Base-by-base conservation (phyloP, 2,888 invertebrate species). In the Diloba caeruleocephala region DNA sequence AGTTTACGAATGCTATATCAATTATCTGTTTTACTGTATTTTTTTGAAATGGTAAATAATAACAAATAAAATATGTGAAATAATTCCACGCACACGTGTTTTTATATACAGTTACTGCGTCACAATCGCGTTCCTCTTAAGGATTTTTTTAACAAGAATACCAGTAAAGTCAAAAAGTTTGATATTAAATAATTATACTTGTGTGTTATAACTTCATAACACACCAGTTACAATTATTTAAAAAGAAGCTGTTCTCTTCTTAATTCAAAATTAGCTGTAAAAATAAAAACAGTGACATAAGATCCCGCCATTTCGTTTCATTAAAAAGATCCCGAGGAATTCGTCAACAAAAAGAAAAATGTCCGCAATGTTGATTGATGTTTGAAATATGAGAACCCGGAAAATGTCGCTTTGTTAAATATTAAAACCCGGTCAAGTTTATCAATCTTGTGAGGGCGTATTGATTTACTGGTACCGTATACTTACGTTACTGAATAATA, bases 291-390 rank as follows among this genome's bases (percentile, higher is more conserved):
- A 28, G 14, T 45, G 23, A 42, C 37, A 29, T 13, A 19, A 29
- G 32, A 21, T 15, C 8, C 0, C 4, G 6, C n/a, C 13, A n/a
- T 43, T 33, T 21, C 10, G 38, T 43, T 53, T 44, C 39, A 62
- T 62, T 53, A 44, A 29, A 34, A 17, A 19, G 3, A 25, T 33
- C 3, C 2, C 8, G 23, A 9, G 19, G 1, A 45, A 37, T 25
- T 25, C 14, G 15, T 13, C 6, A 14, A 9, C 28, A 17, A 21
- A 39, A 48, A 23, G 7, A 8, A 14, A 37, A 44, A 28, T 2
- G 0, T 19, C n/a, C 6, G 28, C 10, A 15, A 36, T 10, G 2
- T 34, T 49, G 39, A 49, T 63, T 49, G 38, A 41, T 44, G 39
- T 15, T 36, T 1, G 12, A 2, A 45, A 28, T 7, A 37, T 15